A percentile compares a stretch with the other conserved stretches of the same genome.
phyloP scores from a whole-genome alignment of 2,113 vertebrate species.

The Phoxinus phoxinus region DNA sequence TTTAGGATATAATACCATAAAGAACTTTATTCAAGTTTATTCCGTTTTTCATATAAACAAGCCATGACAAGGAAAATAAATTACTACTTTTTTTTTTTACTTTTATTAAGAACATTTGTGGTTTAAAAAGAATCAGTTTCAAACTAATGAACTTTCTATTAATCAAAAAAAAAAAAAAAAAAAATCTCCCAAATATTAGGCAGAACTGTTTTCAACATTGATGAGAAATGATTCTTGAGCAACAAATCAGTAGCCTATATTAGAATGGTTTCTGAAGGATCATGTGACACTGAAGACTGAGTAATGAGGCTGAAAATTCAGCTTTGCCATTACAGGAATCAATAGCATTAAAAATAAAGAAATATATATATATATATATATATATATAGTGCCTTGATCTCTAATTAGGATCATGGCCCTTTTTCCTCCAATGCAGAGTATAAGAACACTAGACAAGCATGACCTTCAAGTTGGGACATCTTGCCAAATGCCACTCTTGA shows the following conservation, averaged over 20 bases:
- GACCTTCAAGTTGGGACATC: no score
- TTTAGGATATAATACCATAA: background rate
- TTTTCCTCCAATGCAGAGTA: constrained; percentile 5
- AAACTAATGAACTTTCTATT: background rate
- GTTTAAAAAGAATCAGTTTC: background rate
- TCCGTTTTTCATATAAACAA: background rate
- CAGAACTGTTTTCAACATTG: background rate
- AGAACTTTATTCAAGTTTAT: background rate
- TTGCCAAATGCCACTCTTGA: no score
- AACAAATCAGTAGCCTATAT: background rate
- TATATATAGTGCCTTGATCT: constrained; percentile 31
- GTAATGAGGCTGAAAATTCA: background rate
- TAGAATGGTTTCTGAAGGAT: background rate
- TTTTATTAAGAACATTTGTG: background rate
- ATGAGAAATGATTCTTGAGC: background rate
- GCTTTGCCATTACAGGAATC: background rate
- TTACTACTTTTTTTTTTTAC: no score
- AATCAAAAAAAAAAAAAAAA: background rate
- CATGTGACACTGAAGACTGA: background rate
- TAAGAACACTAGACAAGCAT: no score
- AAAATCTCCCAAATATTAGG: background rate
- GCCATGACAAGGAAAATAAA: background rate
- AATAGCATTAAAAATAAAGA: background rate
- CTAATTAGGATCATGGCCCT: constrained; percentile 47
- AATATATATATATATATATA: no score